Evolutionary conservation across 2,888 invertebrate genomes (phyloP).

Genomic region (Macrosiphum euphorbiae): DNA sequence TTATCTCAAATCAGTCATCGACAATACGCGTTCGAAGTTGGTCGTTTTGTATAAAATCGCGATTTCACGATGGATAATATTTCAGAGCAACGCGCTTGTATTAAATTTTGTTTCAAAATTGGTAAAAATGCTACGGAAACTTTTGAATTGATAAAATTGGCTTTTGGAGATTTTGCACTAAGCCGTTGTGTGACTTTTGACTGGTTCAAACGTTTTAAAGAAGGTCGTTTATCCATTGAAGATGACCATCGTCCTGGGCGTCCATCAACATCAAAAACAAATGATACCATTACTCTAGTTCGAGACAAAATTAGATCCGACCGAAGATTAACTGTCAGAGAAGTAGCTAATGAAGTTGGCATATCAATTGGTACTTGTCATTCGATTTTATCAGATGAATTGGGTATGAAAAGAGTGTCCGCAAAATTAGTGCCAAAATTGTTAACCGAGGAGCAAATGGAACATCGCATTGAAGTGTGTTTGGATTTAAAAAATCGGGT

Average conservation of each 20-base stretch:
- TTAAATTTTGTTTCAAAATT: not conserved
- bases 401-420: too few species aligned
- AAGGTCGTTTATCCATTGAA: not conserved
- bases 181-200: not conserved
- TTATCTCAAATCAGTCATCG: too few species aligned
- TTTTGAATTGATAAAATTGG: not conserved
- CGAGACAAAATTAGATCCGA: constrained; percentile 67
- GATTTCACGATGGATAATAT: not conserved
- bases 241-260: too few species aligned
- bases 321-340: constrained; percentile 60
- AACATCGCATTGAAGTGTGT: too few species aligned
- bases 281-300: constrained; percentile 64
- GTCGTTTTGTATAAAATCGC: not conserved
- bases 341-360: too few species aligned
- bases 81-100: not conserved
- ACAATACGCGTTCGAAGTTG: not conserved
- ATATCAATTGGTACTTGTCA: too few species aligned
- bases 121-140: constrained; percentile 4
- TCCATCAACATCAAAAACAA: constrained; percentile 68
- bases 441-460: too few species aligned
- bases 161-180: not conserved
- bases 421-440: too few species aligned
- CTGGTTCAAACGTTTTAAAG: constrained; percentile 4
- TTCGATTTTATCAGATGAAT: too few species aligned
- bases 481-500: too few species aligned